phyloP scores from a whole-genome alignment of 2,888 invertebrate species.

The Ephialtes manifestator region DNA sequence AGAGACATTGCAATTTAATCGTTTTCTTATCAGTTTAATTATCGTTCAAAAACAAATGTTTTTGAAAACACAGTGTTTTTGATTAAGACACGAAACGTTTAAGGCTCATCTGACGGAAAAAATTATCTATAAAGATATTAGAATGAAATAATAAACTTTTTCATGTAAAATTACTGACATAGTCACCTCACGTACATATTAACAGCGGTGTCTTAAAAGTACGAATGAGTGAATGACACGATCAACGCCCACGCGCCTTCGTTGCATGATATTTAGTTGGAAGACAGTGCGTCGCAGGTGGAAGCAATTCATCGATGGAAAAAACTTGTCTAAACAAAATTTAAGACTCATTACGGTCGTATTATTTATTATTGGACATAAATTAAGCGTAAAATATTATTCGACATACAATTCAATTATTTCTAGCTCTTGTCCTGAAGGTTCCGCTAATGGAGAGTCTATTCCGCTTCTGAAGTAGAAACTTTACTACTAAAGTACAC shows the following conservation, averaged over 20 bases:
- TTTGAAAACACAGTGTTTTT: conserved; percentile 33
- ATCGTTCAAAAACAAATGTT: neutral
- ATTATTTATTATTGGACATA: neutral
- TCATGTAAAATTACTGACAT: neutral
- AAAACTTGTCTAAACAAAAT: neutral
- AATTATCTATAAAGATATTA: conserved; percentile 1
- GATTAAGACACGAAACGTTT: conserved; percentile 14
- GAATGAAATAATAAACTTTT: conserved; percentile 4
- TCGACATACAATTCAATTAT: neutral
- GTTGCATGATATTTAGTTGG: neutral
- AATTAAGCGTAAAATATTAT: neutral
- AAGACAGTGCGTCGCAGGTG: neutral
- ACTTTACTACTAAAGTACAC: neutral
- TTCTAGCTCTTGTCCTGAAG: neutral
- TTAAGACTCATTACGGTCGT: neutral
- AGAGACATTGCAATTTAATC: conserved; percentile 29
- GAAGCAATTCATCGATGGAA: neutral
- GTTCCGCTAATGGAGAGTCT: neutral
- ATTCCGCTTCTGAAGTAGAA: neutral
- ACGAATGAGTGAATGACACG: neutral
- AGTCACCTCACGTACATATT: neutral
- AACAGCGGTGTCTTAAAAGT: neutral
- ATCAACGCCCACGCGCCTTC: neutral
- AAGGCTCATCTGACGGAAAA: neutral
- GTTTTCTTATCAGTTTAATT: conserved; percentile 7